phyloP scores from a whole-genome alignment of 2,797 vertebrate species.

The Erpetoichthys calabaricus region DNA sequence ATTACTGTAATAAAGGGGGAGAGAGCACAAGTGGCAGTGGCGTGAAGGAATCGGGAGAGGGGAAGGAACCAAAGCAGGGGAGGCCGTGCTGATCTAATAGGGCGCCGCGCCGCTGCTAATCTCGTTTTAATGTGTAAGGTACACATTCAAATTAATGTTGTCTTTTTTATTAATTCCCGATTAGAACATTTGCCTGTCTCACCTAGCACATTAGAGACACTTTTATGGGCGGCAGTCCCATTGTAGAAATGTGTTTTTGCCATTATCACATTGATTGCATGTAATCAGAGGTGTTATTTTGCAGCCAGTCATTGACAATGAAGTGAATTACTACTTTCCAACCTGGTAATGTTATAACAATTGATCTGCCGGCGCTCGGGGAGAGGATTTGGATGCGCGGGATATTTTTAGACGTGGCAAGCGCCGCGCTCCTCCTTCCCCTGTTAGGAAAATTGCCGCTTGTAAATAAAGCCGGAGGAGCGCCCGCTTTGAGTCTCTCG shows the following conservation, averaged over 20 bases:
- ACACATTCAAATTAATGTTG: slow-evolving; percentile 1
- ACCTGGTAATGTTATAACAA: slow-evolving; percentile 82
- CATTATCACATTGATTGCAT: slow-evolving; percentile 71
- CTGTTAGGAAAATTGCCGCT: slow-evolving; percentile 19
- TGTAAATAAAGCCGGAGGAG: too few relatives aligned
- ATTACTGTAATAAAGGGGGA: slow-evolving; percentile 1
- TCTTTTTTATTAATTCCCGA: background rate
- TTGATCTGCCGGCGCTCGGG: slow-evolving; percentile 69
- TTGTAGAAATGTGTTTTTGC: slow-evolving; percentile 70
- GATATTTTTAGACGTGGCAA: slow-evolving; percentile 34
- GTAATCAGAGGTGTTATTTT: slow-evolving; percentile 73
- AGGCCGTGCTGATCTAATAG: slow-evolving; percentile 1
- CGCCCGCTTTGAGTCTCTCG: too few relatives aligned
- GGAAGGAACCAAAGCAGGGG: slow-evolving; percentile 9
- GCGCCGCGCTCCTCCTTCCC: slow-evolving; percentile 37
- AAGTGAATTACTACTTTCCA: slow-evolving; percentile 83
- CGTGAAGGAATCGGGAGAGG: background rate
- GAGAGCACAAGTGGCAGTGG: too few relatives aligned
- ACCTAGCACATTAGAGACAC: slow-evolving; percentile 9
- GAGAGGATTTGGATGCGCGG: slow-evolving; percentile 37
- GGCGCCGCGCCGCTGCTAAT: slow-evolving; percentile 1
- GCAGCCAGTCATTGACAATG: slow-evolving; percentile 63
- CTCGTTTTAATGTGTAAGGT: slow-evolving; percentile 2
- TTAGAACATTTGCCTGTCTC: slow-evolving; percentile 3
- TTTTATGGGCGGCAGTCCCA: slow-evolving; percentile 38